Conservation (phyloP, 2,888 invertebrate species). For the Lagria hirta region DNA sequence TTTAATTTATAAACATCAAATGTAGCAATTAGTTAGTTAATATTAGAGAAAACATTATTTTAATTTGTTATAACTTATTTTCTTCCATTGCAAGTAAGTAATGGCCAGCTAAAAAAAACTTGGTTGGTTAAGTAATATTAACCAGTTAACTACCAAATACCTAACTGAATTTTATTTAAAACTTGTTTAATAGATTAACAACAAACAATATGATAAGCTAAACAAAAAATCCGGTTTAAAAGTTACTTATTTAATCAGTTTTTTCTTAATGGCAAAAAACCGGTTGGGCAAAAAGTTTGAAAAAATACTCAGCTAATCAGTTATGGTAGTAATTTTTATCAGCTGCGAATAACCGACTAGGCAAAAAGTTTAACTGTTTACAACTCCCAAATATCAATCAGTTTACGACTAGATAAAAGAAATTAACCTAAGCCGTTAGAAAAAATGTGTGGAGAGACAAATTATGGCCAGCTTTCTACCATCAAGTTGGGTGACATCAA, state of each 20-base stretch:
- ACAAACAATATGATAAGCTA: too few relatives aligned
- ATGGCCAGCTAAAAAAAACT: neutral
- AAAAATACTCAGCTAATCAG: too few relatives aligned
- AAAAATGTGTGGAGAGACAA: neutral
- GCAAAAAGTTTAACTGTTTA: too few relatives aligned
- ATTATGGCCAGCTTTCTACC: neutral
- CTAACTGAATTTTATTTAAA: too few relatives aligned
- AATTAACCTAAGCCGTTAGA: neutral
- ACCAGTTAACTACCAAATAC: too few relatives aligned
- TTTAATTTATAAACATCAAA: neutral
- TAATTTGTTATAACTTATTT: neutral
- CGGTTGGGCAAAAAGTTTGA: too few relatives aligned
- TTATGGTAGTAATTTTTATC: too few relatives aligned
- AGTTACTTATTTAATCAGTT: too few relatives aligned
- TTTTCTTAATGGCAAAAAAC: too few relatives aligned
- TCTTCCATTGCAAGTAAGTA: neutral
- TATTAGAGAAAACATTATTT: neutral
- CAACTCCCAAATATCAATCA: neutral
- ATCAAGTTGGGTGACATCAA: neutral
- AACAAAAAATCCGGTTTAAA: too few relatives aligned
- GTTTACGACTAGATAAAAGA: slow-evolving; percentile 1
- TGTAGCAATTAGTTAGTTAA: neutral
- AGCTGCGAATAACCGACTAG: too few relatives aligned
- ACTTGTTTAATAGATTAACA: too few relatives aligned
- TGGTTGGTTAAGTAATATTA: neutral